Percentiles rank a stretch among this genome's conserved stretches.
phyloP scores from a whole-genome alignment of 1,140 invertebrate species.

The Ostrea edulis region DNA sequence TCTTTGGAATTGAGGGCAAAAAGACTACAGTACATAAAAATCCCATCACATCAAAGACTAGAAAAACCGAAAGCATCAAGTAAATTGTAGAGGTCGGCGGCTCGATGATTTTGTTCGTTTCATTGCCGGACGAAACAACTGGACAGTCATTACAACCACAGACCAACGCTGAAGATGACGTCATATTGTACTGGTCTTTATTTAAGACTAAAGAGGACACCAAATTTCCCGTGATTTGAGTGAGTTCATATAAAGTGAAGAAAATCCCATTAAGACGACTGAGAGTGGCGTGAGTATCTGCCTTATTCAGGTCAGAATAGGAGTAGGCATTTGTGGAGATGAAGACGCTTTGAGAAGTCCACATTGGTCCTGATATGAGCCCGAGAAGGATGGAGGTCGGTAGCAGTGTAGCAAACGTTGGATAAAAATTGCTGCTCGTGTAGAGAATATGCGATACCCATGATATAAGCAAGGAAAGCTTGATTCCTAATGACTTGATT shows the following conservation, averaged over 20 bases:
- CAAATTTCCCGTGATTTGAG: constrained; percentile 61
- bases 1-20: constrained; percentile 59
- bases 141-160: constrained; percentile 55
- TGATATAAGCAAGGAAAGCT: constrained; percentile 60
- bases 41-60: constrained; percentile 65
- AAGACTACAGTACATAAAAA: constrained; percentile 61
- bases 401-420: constrained; percentile 65
- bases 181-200: constrained; percentile 1
- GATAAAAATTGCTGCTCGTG: constrained; percentile 78
- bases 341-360: constrained; percentile 59
- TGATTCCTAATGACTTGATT: constrained; percentile 63
- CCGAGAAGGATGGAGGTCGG: constrained; percentile 62
- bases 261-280: constrained; percentile 65
- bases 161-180: neutral
- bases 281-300: constrained; percentile 40
- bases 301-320: neutral
- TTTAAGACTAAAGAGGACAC: constrained; percentile 55
- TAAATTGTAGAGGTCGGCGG: constrained; percentile 64
- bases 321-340: constrained; percentile 55
- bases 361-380: constrained; percentile 60
- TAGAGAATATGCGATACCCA: constrained; percentile 63
- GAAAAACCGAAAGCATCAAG: constrained; percentile 66
- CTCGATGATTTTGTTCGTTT: constrained; percentile 51
- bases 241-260: constrained; percentile 60
- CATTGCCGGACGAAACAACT: constrained; percentile 9